A percentile compares a stretch with the other conserved stretches of the same genome.
Conservation (phyloP, 2,888 invertebrate species). For the Ditylenchus weischeri region DNA sequence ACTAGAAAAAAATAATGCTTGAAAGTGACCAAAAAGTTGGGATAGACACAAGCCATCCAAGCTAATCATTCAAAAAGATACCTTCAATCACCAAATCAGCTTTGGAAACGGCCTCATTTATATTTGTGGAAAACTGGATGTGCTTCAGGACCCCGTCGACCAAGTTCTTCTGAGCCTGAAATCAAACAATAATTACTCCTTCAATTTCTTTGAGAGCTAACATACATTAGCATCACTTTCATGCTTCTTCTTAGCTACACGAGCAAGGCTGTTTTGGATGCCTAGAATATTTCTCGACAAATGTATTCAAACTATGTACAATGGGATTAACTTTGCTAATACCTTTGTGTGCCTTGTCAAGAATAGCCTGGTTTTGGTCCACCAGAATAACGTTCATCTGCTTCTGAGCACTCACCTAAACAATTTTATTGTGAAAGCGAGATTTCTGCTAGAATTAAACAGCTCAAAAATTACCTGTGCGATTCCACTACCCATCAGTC, state of each 20-base stretch:
- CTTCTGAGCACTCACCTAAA: slow-evolving; percentile 77
- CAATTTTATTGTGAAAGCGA: no score
- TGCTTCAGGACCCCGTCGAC: slow-evolving; percentile 52
- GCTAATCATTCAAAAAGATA: no score
- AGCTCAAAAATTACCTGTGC: slow-evolving; percentile 70
- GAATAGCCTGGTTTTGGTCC: slow-evolving; percentile 72
- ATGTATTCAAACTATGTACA: no score
- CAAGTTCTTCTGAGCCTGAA: slow-evolving; percentile 7
- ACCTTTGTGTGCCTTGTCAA: slow-evolving; percentile 68
- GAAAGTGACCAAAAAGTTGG: no score
- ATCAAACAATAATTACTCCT: background rate
- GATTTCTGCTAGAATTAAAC: no score
- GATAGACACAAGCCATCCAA: no score
- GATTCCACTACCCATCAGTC: slow-evolving; percentile 84
- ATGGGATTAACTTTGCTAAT: no score
- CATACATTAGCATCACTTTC: slow-evolving; percentile 8
- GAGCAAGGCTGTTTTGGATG: slow-evolving; percentile 62
- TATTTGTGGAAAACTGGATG: slow-evolving; percentile 62
- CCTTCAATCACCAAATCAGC: slow-evolving; percentile 74
- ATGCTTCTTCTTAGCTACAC: slow-evolving; percentile 58
- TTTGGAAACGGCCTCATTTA: slow-evolving; percentile 4
- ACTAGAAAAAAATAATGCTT: no score
- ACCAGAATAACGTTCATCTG: slow-evolving; percentile 79
- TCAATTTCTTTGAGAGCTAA: background rate
- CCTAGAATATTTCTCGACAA: slow-evolving; percentile 36